Conservation (phyloP, 2,888 invertebrate genomes). For the Drosophila kambysellisi region DNA sequence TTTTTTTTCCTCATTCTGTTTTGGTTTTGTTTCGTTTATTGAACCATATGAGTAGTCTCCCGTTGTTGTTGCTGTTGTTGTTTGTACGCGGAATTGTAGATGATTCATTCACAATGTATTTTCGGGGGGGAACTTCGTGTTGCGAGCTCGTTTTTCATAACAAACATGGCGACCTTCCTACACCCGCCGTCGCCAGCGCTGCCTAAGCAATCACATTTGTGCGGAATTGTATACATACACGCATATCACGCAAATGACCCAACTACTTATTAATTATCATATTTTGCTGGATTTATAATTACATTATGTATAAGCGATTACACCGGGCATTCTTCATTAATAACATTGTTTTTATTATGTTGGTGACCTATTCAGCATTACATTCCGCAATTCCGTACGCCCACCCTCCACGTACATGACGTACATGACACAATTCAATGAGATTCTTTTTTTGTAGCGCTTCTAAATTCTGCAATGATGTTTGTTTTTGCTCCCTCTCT, state of each 20-base stretch:
- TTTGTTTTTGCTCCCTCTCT: conserved; percentile 20
- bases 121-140: conserved; percentile 55
- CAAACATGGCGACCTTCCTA: conserved; percentile 48
- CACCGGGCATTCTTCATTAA: conserved; percentile 16
- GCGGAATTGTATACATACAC: conserved; percentile 45
- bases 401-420: conserved; percentile 34
- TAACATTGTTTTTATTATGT: conserved; percentile 34
- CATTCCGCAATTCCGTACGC: conserved; percentile 44
- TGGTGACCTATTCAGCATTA: conserved; percentile 41
- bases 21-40: conserved; percentile 73
- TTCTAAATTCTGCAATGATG: conserved; percentile 34
- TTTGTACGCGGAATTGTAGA: conserved; percentile 70
- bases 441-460: conserved; percentile 28
- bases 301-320: conserved; percentile 48
- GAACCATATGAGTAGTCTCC: conserved; percentile 61
- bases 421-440: conserved; percentile 12
- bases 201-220: conserved; percentile 21
- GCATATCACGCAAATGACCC: conserved; percentile 40
- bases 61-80: conserved; percentile 34
- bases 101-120: conserved; percentile 61
- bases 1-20: conserved; percentile 45
- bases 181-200: background rate
- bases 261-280: conserved; percentile 42
- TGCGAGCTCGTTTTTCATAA: conserved; percentile 66
- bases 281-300: conserved; percentile 18